phyloP scores from a whole-genome alignment of 2,113 vertebrate genomes.

The Hucho hucho region DNA sequence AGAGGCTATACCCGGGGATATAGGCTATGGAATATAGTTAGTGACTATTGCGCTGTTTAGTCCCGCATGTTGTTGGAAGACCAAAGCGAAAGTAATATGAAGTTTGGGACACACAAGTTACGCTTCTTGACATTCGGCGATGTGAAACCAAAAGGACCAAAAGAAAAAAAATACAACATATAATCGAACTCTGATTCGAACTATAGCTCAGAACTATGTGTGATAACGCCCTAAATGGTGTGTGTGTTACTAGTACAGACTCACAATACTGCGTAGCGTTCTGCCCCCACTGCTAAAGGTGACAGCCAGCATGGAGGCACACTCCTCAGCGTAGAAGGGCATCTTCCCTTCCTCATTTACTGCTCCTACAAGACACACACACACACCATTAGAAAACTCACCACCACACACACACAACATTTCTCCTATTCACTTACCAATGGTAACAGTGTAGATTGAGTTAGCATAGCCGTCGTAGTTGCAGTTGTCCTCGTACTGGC shows the following conservation, averaged over 20 bases:
- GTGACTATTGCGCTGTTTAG: no score
- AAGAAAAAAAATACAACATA: no score
- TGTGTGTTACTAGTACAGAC: constrained; percentile 47
- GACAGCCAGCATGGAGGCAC: constrained; percentile 94
- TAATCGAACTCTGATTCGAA: no score
- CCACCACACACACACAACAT: not conserved
- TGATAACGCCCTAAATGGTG: not conserved
- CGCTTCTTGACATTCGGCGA: no score
- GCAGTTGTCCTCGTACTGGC: constrained; percentile 92
- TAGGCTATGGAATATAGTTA: no score
- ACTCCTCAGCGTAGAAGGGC: constrained; percentile 95
- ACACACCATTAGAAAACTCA: constrained; percentile 4
- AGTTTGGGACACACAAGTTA: no score
- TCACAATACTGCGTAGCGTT: constrained; percentile 89
- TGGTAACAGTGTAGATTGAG: constrained; percentile 97
- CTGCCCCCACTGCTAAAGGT: constrained; percentile 93
- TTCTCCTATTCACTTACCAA: constrained; percentile 76
- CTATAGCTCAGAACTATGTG: no score
- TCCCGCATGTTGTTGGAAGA: no score
- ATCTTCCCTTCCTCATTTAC: constrained; percentile 90
- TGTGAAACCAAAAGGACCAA: no score
- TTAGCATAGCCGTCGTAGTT: constrained; percentile 98
- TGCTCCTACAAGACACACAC: constrained; percentile 78
- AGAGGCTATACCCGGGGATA: no score
- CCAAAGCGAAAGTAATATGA: no score